These are phyloP conservation scores for Poecile atricapillus DNA, from an alignment of 2,113 vertebrate genomes.

Conservation along the genomic window DNA sequence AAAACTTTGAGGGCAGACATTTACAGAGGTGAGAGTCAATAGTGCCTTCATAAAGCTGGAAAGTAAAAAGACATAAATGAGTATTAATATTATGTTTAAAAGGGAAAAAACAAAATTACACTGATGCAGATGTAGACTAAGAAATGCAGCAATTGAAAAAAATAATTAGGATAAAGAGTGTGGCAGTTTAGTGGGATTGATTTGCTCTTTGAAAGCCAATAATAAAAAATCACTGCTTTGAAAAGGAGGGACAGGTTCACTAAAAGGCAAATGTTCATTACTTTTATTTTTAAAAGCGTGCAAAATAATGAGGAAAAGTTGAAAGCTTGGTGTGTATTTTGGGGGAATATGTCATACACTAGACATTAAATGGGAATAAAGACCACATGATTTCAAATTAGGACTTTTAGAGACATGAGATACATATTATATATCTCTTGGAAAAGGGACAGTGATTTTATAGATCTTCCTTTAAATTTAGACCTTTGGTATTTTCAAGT, in stretches of 20 bases:
- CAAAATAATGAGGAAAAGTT: neutral
- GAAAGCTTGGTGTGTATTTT: neutral
- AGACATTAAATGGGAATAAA: neutral
- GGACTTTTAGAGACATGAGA: neutral
- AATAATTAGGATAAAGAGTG: slow-evolving; percentile 3
- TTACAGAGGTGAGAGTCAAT: neutral
- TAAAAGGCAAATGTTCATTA: neutral
- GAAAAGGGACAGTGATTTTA: neutral
- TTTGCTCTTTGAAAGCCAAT: slow-evolving; percentile 22
- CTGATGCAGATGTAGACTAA: neutral
- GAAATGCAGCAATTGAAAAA: neutral
- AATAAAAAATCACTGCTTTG: neutral
- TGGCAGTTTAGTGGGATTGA: neutral
- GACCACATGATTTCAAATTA: neutral
- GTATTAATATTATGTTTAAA: neutral
- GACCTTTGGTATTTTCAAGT: slow-evolving; percentile 16
- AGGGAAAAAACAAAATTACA: neutral
- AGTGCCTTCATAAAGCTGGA: neutral
- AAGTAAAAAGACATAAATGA: neutral
- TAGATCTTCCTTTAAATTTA: slow-evolving; percentile 20
- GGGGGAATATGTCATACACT: neutral
- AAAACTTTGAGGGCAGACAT: neutral
- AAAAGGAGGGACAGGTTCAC: neutral
- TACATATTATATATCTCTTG: neutral
- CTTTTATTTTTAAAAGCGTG: neutral